Base-by-base conservation (phyloP, 2,797 vertebrate genomes). In the Rhinichthys osculus region DNA sequence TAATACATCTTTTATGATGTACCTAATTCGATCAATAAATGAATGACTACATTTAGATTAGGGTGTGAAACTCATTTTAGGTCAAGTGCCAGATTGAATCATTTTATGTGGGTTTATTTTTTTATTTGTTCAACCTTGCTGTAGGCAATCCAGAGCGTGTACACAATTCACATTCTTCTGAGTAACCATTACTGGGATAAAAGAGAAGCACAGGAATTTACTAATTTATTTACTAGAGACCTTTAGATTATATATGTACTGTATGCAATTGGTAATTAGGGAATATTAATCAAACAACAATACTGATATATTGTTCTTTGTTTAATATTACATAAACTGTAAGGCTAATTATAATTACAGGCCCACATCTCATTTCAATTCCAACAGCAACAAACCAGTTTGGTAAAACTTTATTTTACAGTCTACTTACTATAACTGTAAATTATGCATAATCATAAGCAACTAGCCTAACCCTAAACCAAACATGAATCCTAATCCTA, bases 21-120 rank as follows among this genome's bases (percentile, higher is more conserved):
- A 77, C 42, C 52, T n/a, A 44, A 47, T 84, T 62, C 47, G 47
- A 67, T 74, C 72, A 76, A 35, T 77, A 66, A 67, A 44, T 77
- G 1, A 67, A 21, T 76, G 7, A 77, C 30, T 64, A 66, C 54
- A 66, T 33, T 80, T 80, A 35, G 78, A 67, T 40, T 40, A 35
- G 59, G 17, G 78, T 33, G 59, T 33, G 78, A 47, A 66, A 10
- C 16, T 47, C 62, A 59, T 79, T 66, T 42, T 64, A 47, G 59
- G 59, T 33, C 78, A 66, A 79, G n/a, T 66, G 17, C 40, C 42
- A 66, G 6, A 66, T 21, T 66, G 42, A 80, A 47, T 33, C 3
- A 33, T 66, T 17, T 47, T 44, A 64, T 33, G 40, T 66, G 17
- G 40, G 35, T 23, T 78, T 13, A 59, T 27, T 16, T 30, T 27